Evolutionary conservation across 1,140 invertebrate species (phyloP), one percentile per base, ranked within the genome.

Genomic region (Linepithema humile): DNA sequence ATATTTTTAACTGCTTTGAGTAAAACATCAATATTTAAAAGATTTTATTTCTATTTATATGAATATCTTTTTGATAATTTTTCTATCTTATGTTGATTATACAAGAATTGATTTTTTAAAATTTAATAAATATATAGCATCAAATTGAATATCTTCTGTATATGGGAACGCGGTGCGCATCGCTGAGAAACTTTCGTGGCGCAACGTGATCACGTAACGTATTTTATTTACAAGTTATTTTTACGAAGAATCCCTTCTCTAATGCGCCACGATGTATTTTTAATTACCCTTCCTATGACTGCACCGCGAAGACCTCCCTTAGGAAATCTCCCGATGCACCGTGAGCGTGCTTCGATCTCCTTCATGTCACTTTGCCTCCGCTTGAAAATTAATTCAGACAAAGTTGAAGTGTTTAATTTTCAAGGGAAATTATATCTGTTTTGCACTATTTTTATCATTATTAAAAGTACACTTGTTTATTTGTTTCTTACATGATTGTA

Each of bases 151-250:
- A 45, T 45, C n/a, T 48, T 62, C 29, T 15, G 15, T 35, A 23
- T 40, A 53, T 6, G n/a, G 2, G 15, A 55, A 35, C 12, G 3
- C 1, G 1, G 2, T 32, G 35, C 5, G 23, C 35, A 40, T 55
- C 35, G 10, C 17, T 15, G 35, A 40, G 15, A 53, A 67, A 67
- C 23, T 77, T 53, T 78, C 15, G 12, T 20, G 0, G 17, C 3
- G 29, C 20, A 40, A 26, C 6, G 29, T 29, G 29, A 32, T 29
- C 55, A 60, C 20, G 62, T 67, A 67, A 67, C 3, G 35, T 69
- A 78, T 67, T 67, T 53, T 67, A 67, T 78, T 78, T 78, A 69
- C 45, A 10, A 38, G 9, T 23, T 78, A 78, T 78, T 69, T 78
- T 78, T 78, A 78, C 17, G 64, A 29, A 40, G 23, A n/a, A 67